Evolutionary conservation across 1,140 invertebrate genomes (phyloP), one percentile per base, ranked within the genome.

Genomic region (Bombus superbus): DNA sequence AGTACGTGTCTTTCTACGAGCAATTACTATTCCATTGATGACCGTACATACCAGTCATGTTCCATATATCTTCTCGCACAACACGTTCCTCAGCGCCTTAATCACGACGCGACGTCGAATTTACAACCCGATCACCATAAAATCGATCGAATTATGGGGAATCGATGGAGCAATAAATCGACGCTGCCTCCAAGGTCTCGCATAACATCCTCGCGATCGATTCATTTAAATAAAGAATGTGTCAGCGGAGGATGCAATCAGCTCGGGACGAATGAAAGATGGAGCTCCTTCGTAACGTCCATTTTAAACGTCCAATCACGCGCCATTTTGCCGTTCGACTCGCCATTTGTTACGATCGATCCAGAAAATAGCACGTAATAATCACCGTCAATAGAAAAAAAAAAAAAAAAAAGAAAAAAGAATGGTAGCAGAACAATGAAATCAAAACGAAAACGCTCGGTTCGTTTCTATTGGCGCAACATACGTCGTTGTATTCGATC

Each of bases 61-160:
- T 22, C 44, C 40, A 40, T 73, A 32, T 32, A 73, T 73, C 42
- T 22, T 25, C 22, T n/a, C 25, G 9, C 11, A 75, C 18, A 35
- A 15, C n/a, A 35, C 35, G 25, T 59, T 59, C 13, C 53, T 62
- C 53, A 62, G 25, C 28, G 69, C 69, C 80, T 81, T 81, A 62
- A 81, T 81, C 38, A 71, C 38, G 47, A 6, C 10, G 28, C n/a
- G 47, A 3, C 5, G 66, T n/a, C 11, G 53, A 64, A 74, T 82
- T 82, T 82, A 82, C 53, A 64, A 40, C 69, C n/a, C 53, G 53
- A 74, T 82, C 80, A 44, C 80, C 80, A 47, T 82, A 82, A 82
- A 74, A 82, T 44, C 53, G 40, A 8, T 9, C 53, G 53, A 82
- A 82, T 82, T 82, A 82, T 82, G 53, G 80, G 6, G n/a, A 82